These are phyloP conservation scores for Sebastes ruberrimus DNA, from an alignment of 2,797 vertebrate genomes.

Conservation along the genomic window DNA sequence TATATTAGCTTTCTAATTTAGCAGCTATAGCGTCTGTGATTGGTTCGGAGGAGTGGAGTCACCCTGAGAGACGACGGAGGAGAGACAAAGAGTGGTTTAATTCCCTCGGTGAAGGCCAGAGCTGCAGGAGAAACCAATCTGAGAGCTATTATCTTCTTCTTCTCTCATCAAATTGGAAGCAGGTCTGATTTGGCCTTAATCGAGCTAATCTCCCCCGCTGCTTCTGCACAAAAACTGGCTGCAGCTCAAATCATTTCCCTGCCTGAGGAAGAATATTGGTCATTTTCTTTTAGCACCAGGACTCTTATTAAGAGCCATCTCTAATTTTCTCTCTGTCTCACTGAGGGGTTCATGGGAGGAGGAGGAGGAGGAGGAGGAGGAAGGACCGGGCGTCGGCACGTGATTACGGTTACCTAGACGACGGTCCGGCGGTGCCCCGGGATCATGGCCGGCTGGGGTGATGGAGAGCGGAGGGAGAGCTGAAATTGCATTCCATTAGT, in stretches of 20 bases:
- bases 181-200: conserved; percentile 75
- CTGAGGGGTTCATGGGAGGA: conserved; percentile 28
- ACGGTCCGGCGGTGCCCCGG: conserved; percentile 72
- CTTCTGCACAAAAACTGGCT: conserved; percentile 53
- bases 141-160: conserved; percentile 63
- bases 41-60: conserved; percentile 42
- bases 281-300: conserved; percentile 78
- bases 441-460: conserved; percentile 76
- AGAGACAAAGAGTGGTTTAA: conserved; percentile 66
- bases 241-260: conserved; percentile 73
- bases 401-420: conserved; percentile 84
- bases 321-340: conserved; percentile 80
- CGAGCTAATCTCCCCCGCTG: conserved; percentile 78
- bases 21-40: conserved; percentile 14
- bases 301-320: conserved; percentile 80
- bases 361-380: not conserved
- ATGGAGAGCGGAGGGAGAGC: conserved; percentile 74
- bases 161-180: conserved; percentile 68
- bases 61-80: conserved; percentile 33
- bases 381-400: conserved; percentile 39
- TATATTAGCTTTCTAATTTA: conserved; percentile 51
- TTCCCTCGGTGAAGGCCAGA: conserved; percentile 53
- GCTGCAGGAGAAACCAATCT: conserved; percentile 61
- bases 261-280: conserved; percentile 75
- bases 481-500: conserved; percentile 86